Evolutionary conservation across 2,888 invertebrate genomes (phyloP).

Genomic region (Patella pellucida): DNA sequence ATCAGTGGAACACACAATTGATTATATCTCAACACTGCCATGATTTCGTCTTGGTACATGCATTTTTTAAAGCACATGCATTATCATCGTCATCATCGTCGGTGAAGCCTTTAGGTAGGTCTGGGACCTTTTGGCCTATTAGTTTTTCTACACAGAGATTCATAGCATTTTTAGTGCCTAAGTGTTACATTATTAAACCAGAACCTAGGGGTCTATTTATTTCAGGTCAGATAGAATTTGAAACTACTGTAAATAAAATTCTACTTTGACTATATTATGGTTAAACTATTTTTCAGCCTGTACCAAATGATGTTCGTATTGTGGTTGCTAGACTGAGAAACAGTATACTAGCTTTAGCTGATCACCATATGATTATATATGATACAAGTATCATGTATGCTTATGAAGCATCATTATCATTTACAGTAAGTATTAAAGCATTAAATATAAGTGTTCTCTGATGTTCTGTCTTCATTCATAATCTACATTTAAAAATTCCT

Average conservation of each 20-base stretch:
- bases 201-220: background rate
- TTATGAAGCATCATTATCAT: slow-evolving; percentile 89
- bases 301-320: slow-evolving; percentile 82
- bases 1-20: too few relatives aligned
- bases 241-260: background rate
- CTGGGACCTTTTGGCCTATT: too few relatives aligned
- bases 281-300: slow-evolving; percentile 73
- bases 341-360: slow-evolving; percentile 87
- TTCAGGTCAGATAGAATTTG: background rate
- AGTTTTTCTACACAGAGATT: too few relatives aligned
- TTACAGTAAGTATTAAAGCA: slow-evolving; percentile 74
- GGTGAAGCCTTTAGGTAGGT: too few relatives aligned
- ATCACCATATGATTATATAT: slow-evolving; percentile 89
- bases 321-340: slow-evolving; percentile 91
- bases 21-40: too few relatives aligned
- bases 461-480: too few relatives aligned
- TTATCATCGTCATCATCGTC: too few relatives aligned
- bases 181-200: too few relatives aligned
- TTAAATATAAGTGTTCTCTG: background rate
- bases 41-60: too few relatives aligned
- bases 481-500: background rate
- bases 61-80: too few relatives aligned
- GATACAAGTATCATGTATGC: slow-evolving; percentile 93
- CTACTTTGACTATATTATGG: slow-evolving; percentile 33
- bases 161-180: too few relatives aligned